phyloP scores from a whole-genome alignment of 2,797 vertebrate genomes.

The Valencia hispanica region DNA sequence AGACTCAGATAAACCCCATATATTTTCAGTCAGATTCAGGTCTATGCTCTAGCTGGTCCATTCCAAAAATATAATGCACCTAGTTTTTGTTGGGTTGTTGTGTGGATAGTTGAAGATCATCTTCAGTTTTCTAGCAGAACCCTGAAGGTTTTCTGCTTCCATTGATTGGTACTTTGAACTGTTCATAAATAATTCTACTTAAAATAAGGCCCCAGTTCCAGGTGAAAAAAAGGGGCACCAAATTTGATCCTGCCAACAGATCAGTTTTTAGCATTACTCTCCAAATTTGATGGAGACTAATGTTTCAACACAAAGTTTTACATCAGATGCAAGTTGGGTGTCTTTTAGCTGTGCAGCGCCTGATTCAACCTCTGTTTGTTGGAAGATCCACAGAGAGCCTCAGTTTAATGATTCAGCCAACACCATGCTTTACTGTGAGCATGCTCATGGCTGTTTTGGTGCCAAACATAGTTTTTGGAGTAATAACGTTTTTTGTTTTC shows the following conservation, averaged over 20 bases:
- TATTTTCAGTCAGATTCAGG: too few species aligned
- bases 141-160: not conserved
- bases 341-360: not conserved
- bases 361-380: not conserved
- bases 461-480: not conserved
- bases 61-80: too few species aligned
- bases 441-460: not conserved
- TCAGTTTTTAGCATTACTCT: not conserved
- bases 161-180: not conserved
- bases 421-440: not conserved
- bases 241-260: not conserved
- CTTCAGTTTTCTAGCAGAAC: too few species aligned
- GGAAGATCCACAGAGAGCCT: not conserved
- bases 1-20: too few species aligned
- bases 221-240: not conserved
- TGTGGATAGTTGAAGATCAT: not conserved
- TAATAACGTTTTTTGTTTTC: not conserved
- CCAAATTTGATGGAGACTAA: not conserved
- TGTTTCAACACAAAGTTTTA: not conserved
- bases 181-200: too few species aligned
- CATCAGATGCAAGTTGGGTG: not conserved
- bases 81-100: not conserved
- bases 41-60: too few species aligned
- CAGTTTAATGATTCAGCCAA: not conserved
- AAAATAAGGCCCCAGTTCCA: not conserved